These are phyloP conservation scores for Xanthia icteritia DNA, from an alignment of 2,888 invertebrate genomes.

Conservation along the genomic window DNA sequence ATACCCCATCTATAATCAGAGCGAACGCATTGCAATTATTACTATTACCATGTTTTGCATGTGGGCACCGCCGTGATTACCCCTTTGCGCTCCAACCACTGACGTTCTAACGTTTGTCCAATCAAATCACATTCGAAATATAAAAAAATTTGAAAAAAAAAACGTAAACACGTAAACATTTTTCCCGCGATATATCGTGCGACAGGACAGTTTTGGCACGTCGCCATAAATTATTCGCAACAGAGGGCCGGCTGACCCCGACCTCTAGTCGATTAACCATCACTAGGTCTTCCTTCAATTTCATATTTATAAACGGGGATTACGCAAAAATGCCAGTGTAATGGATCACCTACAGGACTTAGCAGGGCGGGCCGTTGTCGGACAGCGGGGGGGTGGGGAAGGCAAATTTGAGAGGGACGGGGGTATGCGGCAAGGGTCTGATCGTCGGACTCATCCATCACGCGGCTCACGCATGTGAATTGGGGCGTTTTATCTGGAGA, in stretches of 20 bases:
- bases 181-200: conserved; percentile 68
- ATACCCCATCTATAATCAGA: conserved; percentile 78
- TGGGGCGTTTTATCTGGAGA: conserved; percentile 90
- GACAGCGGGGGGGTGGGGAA: conserved; percentile 79
- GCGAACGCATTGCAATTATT: conserved; percentile 73
- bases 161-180: conserved; percentile 66
- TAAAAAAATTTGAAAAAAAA: conserved; percentile 49
- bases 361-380: conserved; percentile 79
- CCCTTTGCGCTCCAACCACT: conserved; percentile 63
- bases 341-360: conserved; percentile 90
- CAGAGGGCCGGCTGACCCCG: conserved; percentile 85
- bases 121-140: conserved; percentile 63
- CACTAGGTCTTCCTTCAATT: conserved; percentile 89
- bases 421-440: conserved; percentile 88
- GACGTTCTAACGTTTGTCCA: conserved; percentile 53
- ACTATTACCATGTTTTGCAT: conserved; percentile 78
- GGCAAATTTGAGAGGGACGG: conserved; percentile 85
- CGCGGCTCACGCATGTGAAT: conserved; percentile 90
- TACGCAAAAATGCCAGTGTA: conserved; percentile 90
- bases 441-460: conserved; percentile 90
- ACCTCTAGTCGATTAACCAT: conserved; percentile 90
- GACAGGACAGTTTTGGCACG: conserved; percentile 76
- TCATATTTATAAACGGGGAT: conserved; percentile 91
- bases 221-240: conserved; percentile 84
- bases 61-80: conserved; percentile 73